A percentile compares a stretch with the other conserved stretches of the same genome.
These are phyloP conservation scores for Tetranychus truncatus DNA, from an alignment of 2,888 invertebrate genomes.

Conservation along the genomic window DNA sequence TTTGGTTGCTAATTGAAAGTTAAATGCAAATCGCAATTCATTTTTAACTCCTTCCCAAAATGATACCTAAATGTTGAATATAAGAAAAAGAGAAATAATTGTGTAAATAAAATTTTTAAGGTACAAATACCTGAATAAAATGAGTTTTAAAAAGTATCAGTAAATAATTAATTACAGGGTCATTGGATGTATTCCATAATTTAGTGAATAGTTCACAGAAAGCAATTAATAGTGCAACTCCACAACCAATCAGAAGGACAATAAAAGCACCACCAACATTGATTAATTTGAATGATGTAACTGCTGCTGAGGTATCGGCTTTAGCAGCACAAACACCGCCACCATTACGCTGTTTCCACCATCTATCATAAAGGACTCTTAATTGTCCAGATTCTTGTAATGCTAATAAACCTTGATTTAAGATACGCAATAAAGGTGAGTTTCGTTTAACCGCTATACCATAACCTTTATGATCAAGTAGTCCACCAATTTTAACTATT, in stretches of 20 bases:
- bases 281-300: slow-evolving; percentile 28
- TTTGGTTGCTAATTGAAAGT: slow-evolving; percentile 2
- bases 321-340: slow-evolving; percentile 12
- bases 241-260: slow-evolving; percentile 39
- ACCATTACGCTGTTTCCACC: slow-evolving; percentile 23
- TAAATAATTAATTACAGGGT: neutral
- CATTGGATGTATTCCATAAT: neutral
- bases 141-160: neutral
- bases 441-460: slow-evolving; percentile 56
- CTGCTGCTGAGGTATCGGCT: slow-evolving; percentile 27
- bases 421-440: neutral
- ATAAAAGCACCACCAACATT: slow-evolving; percentile 27
- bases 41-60: slow-evolving; percentile 4
- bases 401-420: slow-evolving; percentile 16
- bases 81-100: neutral
- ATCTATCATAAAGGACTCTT: slow-evolving; percentile 19
- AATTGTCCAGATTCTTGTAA: slow-evolving; percentile 21
- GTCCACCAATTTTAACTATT: slow-evolving; percentile 39
- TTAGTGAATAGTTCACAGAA: slow-evolving; percentile 49
- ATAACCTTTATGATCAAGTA: slow-evolving; percentile 58
- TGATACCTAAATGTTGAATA: neutral
- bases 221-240: slow-evolving; percentile 73
- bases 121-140: neutral
- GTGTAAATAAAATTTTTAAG: neutral
- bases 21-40: slow-evolving; percentile 9